Percentiles rank a stretch among this genome's conserved stretches.
These are phyloP conservation scores for Chionodraco myersi DNA, from an alignment of 2,113 vertebrate species.

Conservation along the genomic window DNA sequence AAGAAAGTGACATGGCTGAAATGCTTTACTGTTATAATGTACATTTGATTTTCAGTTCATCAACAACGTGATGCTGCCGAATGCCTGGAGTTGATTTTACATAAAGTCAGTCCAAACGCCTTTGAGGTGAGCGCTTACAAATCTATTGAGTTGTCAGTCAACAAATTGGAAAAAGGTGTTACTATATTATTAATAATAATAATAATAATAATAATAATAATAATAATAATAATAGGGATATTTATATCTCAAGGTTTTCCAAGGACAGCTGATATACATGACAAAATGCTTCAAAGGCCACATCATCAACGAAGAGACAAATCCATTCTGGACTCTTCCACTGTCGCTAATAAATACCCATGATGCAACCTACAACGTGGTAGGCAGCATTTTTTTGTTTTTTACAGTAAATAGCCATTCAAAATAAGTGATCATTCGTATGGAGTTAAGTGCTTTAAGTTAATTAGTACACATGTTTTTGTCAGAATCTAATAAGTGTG, in stretches of 20 bases:
- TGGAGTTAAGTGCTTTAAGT: too few relatives aligned
- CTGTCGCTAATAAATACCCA: not conserved
- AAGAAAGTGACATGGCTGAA: not conserved
- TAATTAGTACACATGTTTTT: too few relatives aligned
- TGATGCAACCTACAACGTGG: constrained; percentile 14
- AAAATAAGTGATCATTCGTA: too few relatives aligned
- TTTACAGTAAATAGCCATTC: not conserved
- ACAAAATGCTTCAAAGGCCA: constrained; percentile 3
- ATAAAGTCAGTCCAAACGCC: not conserved
- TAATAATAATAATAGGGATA: too few relatives aligned
- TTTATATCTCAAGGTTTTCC: constrained; percentile 13
- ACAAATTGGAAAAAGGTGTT: accelerated
- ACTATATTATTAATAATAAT: too few relatives aligned
- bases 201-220: too few relatives aligned
- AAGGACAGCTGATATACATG: not conserved
- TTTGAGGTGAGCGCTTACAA: not conserved
- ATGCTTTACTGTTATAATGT: too few relatives aligned
- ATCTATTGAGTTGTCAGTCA: accelerated
- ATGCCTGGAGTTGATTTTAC: constrained; percentile 65
- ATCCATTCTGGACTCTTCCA: constrained; percentile 42
- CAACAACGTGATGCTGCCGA: constrained; percentile 73
- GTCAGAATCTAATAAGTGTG: too few relatives aligned
- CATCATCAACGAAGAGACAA: constrained; percentile 38
- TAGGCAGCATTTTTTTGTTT: not conserved
- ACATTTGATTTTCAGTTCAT: constrained; percentile 32